A percentile compares a stretch with the other conserved stretches of the same genome.
Evolutionary conservation across 2,888 invertebrate species (phyloP).

Genomic region (Andrena trimmerana): DNA sequence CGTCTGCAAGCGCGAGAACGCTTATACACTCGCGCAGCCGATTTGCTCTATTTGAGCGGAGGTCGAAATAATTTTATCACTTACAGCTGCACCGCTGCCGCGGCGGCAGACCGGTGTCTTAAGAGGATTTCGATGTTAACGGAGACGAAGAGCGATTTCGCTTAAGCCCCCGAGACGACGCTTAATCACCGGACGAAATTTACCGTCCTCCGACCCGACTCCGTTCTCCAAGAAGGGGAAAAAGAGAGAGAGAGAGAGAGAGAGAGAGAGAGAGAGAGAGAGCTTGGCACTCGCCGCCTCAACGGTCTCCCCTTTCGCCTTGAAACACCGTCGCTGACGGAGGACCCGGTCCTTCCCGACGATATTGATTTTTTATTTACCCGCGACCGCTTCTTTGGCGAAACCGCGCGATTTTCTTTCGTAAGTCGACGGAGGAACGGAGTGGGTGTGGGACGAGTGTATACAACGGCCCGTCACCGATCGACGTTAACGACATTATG

Average conservation of each 20-base stretch:
- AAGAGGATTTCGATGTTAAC: slow-evolving; percentile 74
- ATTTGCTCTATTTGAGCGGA: slow-evolving; percentile 69
- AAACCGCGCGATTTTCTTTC: slow-evolving; percentile 21
- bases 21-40: slow-evolving; percentile 18
- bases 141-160: slow-evolving; percentile 75
- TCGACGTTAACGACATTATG: slow-evolving; percentile 27
- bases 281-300: slow-evolving; percentile 43
- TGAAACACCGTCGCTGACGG: slow-evolving; percentile 9
- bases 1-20: slow-evolving; percentile 7
- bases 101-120: slow-evolving; percentile 63
- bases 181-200: slow-evolving; percentile 76
- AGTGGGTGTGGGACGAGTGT: not conserved
- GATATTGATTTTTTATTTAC: slow-evolving; percentile 26
- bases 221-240: slow-evolving; percentile 29
- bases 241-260: not conserved
- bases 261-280: slow-evolving; percentile 24
- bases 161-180: slow-evolving; percentile 68
- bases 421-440: not conserved
- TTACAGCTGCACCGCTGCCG: slow-evolving; percentile 68
- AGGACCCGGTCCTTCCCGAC: not conserved
- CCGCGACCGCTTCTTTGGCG: not conserved
- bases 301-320: not conserved
- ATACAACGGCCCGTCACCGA: slow-evolving; percentile 14
- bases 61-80: slow-evolving; percentile 77
- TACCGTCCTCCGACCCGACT: slow-evolving; percentile 59